These are phyloP conservation scores for Drosophila serrata DNA, from an alignment of 1,140 invertebrate genomes.

Conservation along the genomic window DNA sequence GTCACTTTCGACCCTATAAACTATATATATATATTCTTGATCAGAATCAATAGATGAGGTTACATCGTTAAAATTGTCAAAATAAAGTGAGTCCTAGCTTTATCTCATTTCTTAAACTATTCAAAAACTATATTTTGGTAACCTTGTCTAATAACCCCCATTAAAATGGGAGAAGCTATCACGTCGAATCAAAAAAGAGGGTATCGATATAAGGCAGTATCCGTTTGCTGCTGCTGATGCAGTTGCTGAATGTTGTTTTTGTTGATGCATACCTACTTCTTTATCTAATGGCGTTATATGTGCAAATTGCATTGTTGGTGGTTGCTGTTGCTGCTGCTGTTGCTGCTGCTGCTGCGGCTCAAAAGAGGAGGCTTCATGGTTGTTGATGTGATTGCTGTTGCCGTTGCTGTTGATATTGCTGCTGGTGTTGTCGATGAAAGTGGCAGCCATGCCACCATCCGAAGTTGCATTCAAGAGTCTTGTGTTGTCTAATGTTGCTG, in stretches of 20 bases:
- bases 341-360: slow-evolving; percentile 46
- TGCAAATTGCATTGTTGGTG: slow-evolving; percentile 64
- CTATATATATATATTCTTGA: no score
- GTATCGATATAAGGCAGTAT: slow-evolving; percentile 10
- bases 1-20: no score
- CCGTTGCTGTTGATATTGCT: slow-evolving; percentile 19
- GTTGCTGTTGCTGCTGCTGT: slow-evolving; percentile 32
- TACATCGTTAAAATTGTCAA: no score
- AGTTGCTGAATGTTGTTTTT: slow-evolving; percentile 25
- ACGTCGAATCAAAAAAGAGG: neutral
- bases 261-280: slow-evolving; percentile 84
- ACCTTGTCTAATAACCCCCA: neutral
- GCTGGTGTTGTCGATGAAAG: slow-evolving; percentile 68
- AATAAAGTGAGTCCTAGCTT: neutral
- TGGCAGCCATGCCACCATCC: slow-evolving; percentile 36
- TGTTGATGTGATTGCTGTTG: slow-evolving; percentile 35
- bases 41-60: no score
- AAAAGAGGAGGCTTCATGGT: slow-evolving; percentile 50
- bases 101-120: no score
- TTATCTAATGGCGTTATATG: slow-evolving; percentile 80
- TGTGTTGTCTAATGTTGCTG: slow-evolving; percentile 36
- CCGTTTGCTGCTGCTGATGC: slow-evolving; percentile 13
- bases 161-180: neutral
- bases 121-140: neutral
- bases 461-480: slow-evolving; percentile 61